Base-by-base conservation (phyloP, 2,888 invertebrate species). In the Macrosoma leucophasiata region DNA sequence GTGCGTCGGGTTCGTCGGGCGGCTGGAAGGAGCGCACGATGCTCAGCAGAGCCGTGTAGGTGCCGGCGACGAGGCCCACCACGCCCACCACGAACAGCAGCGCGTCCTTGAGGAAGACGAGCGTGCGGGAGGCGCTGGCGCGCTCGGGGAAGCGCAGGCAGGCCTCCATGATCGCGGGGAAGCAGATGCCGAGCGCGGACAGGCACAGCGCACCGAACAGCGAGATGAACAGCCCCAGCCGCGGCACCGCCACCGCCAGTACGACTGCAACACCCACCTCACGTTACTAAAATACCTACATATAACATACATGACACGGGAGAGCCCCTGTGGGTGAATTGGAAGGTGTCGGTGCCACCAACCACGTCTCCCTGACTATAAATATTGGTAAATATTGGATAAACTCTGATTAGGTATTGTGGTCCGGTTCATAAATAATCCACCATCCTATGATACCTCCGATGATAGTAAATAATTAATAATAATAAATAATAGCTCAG, bases 201-300 rank as follows among this genome's bases (percentile, higher is more conserved):
- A 96, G 85, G 42, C 95, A 95, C 7, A 97, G 85, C 2, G 96
- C 96, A 7, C 97, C 97, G 57, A 93, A 91, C 23, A 93, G 74
- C 0, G 92, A 92, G 50, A 90, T 90, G 56, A 95, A 93, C 25
- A 94, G 77, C 13, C 93, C 93, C 58, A 96, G 79, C 48, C 91
- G 89, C 2, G 96, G 96, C 47, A 97, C 90, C 5, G 91, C 88
- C 29, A 86, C 73, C 54, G 91, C 92, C 53, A 95, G 62, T 14
- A 90, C 63, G 73, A 94, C 94, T 96, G 86, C 4, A 86, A 77
- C 37, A 8, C 20, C 4, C n/a, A n/a, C n/a, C n/a, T n/a, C n/a
- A n/a, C n/a, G n/a, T n/a, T n/a, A n/a, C n/a, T n/a, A n/a, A n/a
- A n/a, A n/a, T n/a, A n/a, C n/a, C n/a, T n/a, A n/a, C n/a, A n/a